Percentiles rank a stretch among this genome's conserved stretches.
These are phyloP conservation scores for Macropodus opercularis DNA, from an alignment of 2,797 vertebrate species.

Conservation along the genomic window DNA sequence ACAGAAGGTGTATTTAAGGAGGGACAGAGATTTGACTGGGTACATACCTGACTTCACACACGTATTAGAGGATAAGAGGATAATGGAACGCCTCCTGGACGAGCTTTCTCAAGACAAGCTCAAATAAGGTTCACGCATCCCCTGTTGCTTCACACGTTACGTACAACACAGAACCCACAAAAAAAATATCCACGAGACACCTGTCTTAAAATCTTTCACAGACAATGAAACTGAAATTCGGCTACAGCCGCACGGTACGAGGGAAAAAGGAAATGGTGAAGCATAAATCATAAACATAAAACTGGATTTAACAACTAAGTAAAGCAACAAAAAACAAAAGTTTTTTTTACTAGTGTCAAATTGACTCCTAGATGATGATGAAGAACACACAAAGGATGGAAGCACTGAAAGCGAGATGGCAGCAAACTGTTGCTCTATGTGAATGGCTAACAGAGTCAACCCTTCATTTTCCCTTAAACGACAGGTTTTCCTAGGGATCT, in stretches of 20 bases:
- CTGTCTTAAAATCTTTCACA: too few species aligned
- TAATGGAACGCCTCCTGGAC: background rate
- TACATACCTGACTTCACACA: slow-evolving; percentile 15
- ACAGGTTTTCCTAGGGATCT: slow-evolving; percentile 5
- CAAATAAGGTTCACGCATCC: background rate
- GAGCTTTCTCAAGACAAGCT: background rate
- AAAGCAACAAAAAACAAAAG: too few species aligned
- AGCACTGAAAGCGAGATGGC: slow-evolving; percentile 13
- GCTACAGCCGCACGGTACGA: too few species aligned
- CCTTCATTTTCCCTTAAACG: slow-evolving; percentile 21
- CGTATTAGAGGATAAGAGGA: slow-evolving; percentile 10
- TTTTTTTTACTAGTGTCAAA: too few species aligned
- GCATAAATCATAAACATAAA: too few species aligned
- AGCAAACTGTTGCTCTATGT: slow-evolving; percentile 14
- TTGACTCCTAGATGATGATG: too few species aligned
- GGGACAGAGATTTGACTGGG: background rate
- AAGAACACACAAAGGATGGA: too few species aligned
- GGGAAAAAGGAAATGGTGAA: too few species aligned
- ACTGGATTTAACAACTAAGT: too few species aligned
- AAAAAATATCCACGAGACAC: too few species aligned
- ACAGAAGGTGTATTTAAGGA: slow-evolving; percentile 7
- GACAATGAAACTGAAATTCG: too few species aligned
- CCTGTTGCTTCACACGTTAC: background rate
- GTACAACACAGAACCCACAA: background rate
- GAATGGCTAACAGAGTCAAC: slow-evolving; percentile 17